A percentile compares a stretch with the other conserved stretches of the same genome.
phyloP scores from a whole-genome alignment of 2,113 vertebrate genomes.

The Melanocharis versteri region DNA sequence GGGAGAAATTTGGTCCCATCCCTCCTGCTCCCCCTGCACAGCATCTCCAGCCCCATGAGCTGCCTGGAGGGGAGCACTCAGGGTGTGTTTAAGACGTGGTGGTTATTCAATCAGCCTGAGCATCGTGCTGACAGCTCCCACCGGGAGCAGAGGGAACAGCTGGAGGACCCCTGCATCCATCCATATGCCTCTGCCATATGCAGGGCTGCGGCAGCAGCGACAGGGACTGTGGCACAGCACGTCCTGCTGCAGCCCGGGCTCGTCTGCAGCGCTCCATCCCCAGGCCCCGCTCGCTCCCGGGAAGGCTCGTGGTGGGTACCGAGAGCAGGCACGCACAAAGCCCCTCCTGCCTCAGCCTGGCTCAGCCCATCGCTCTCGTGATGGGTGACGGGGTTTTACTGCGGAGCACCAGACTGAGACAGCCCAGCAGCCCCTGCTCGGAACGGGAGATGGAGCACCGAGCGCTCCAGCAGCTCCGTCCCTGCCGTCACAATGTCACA shows the following conservation, averaged over 20 bases:
- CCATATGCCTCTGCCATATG: not conserved
- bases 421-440: not conserved
- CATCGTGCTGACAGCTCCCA: not conserved
- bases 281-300: accelerated
- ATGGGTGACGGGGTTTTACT: accelerated
- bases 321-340: accelerated
- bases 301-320: accelerated
- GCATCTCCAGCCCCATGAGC: not conserved
- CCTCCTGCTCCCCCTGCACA: not conserved
- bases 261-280: accelerated
- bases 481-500: accelerated
- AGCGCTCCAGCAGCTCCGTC: not conserved
- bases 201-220: not conserved
- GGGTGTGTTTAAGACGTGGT: not conserved
- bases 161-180: not conserved
- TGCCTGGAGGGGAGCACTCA: accelerated
- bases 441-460: not conserved
- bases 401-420: not conserved
- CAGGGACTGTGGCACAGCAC: not conserved
- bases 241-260: not conserved
- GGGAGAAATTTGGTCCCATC: not conserved
- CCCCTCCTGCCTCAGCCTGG: not conserved
- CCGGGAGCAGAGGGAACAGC: not conserved
- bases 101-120: not conserved
- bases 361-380: accelerated